phyloP scores from a whole-genome alignment of 2,888 invertebrate species.

The Callyntrura sp. region DNA sequence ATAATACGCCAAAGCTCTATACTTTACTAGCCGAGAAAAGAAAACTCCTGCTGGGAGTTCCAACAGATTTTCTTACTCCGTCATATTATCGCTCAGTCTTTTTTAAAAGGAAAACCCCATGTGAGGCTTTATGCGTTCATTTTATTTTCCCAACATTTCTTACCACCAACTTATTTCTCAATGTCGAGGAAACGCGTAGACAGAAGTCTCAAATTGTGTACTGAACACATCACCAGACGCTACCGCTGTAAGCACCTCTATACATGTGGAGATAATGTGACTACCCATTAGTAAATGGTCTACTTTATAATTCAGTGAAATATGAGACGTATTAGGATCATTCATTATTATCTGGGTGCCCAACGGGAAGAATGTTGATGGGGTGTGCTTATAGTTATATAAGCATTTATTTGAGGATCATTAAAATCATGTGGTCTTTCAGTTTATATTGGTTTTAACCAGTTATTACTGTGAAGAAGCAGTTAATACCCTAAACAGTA shows the following conservation, averaged over 20 bases:
- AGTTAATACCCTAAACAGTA: too few species aligned
- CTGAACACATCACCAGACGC: too few species aligned
- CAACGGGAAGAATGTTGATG: not conserved
- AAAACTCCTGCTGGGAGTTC: constrained; percentile 56
- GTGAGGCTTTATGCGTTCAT: not conserved
- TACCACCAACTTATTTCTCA: constrained; percentile 33
- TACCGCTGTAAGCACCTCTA: not conserved
- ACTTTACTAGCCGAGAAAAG: constrained; percentile 11
- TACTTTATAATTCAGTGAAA: constrained; percentile 7
- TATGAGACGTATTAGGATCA: not conserved
- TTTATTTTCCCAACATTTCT: constrained; percentile 4
- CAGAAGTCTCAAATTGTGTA: not conserved
- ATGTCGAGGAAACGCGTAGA: constrained; percentile 1
- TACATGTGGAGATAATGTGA: not conserved
- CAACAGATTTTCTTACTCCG: constrained; percentile 25
- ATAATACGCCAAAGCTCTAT: constrained; percentile 10
- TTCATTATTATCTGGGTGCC: too few species aligned
- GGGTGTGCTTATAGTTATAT: not conserved
- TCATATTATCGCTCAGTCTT: not conserved
- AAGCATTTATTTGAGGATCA: too few species aligned
- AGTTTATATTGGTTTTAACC: too few species aligned
- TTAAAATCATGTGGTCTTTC: too few species aligned
- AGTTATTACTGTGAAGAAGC: too few species aligned
- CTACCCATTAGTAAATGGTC: not conserved
- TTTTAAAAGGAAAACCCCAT: not conserved